phyloP scores from a whole-genome alignment of 2,888 invertebrate species.

The Dryobotodes eremita region DNA sequence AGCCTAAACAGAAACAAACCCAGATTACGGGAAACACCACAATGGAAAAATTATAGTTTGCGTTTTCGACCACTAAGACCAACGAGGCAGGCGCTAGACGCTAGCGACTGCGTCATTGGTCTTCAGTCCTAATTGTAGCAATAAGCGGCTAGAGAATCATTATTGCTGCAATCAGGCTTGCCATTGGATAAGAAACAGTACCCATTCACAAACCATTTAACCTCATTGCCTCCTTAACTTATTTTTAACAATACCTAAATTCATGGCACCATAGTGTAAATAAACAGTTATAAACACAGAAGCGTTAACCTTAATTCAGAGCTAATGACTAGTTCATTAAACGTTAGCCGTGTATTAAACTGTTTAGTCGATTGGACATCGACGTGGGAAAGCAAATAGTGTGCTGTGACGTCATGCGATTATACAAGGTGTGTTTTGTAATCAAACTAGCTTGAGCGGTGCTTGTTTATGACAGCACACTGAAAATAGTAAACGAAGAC shows the following conservation, averaged over 20 bases:
- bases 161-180: not conserved
- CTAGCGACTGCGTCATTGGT: not conserved
- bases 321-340: constrained; percentile 80
- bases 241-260: constrained; percentile 47
- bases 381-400: constrained; percentile 76
- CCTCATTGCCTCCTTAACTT: constrained; percentile 40
- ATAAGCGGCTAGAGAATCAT: not conserved
- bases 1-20: not conserved
- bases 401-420: constrained; percentile 49
- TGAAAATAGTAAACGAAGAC: constrained; percentile 11
- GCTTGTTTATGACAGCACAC: constrained; percentile 19
- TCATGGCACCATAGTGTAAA: constrained; percentile 42
- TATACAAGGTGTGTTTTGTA: constrained; percentile 44
- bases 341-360: constrained; percentile 76
- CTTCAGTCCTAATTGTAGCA: not conserved
- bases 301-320: constrained; percentile 55
- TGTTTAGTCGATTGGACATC: constrained; percentile 63
- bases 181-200: not conserved
- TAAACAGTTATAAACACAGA: constrained; percentile 57
- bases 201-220: constrained; percentile 36
- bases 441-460: constrained; percentile 19
- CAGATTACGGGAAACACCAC: not conserved
- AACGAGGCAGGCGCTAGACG: not conserved
- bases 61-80: not conserved
- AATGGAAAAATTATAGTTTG: not conserved